Conservation (phyloP, 2,888 invertebrate genomes). For the Dasypolia templi region DNA sequence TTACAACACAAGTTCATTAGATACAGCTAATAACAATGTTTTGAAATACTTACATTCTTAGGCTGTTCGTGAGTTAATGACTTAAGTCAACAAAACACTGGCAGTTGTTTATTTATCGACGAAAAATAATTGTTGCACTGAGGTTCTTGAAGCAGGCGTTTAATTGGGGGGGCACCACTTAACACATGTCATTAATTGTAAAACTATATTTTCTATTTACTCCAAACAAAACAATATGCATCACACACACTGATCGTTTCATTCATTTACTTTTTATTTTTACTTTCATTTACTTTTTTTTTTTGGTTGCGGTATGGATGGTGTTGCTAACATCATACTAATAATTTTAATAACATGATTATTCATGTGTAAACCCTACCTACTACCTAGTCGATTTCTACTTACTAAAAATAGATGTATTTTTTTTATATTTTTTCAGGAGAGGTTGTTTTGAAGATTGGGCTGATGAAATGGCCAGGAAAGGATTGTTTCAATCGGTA, state of each 20-base stretch:
- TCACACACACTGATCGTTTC: slow-evolving; percentile 14
- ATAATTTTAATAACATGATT: slow-evolving; percentile 1
- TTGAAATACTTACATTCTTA: slow-evolving; percentile 33
- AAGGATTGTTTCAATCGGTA: slow-evolving; percentile 85
- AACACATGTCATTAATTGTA: slow-evolving; percentile 31
- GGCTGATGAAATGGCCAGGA: slow-evolving; percentile 87
- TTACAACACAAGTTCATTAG: background rate
- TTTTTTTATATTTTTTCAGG: slow-evolving; percentile 70
- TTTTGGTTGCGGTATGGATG: slow-evolving; percentile 12
- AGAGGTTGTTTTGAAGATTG: slow-evolving; percentile 83
- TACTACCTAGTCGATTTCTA: slow-evolving; percentile 21
- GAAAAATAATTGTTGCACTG: background rate
- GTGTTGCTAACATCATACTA: slow-evolving; percentile 33
- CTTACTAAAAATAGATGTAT: background rate
- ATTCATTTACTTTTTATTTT: slow-evolving; percentile 3
- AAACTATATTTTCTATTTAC: slow-evolving; percentile 20
- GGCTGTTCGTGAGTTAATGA: slow-evolving; percentile 12
- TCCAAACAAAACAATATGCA: slow-evolving; percentile 22
- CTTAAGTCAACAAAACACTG: slow-evolving; percentile 58
- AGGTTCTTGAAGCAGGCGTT: background rate
- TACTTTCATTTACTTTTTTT: slow-evolving; percentile 14
- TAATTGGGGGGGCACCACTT: slow-evolving; percentile 10
- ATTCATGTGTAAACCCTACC: background rate
- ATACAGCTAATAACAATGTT: slow-evolving; percentile 2
- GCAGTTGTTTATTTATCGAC: slow-evolving; percentile 27